A percentile compares a stretch with the other conserved stretches of the same genome.
These are phyloP conservation scores for Drosophila tropicalis DNA, from an alignment of 1,140 invertebrate genomes.

Conservation along the genomic window DNA sequence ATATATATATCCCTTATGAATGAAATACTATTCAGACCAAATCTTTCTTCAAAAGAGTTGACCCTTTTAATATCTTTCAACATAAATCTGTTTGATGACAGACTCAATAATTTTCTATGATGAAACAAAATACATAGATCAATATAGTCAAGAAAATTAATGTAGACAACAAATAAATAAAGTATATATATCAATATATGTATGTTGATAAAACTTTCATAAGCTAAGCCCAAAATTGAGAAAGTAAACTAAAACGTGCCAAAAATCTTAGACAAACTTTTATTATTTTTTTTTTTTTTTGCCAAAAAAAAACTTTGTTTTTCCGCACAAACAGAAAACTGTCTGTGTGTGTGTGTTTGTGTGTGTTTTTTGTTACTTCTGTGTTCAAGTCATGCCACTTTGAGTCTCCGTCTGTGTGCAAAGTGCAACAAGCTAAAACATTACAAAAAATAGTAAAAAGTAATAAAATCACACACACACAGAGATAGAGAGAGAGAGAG, in stretches of 20 bases:
- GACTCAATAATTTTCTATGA: no score
- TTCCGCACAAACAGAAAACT: neutral
- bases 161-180: neutral
- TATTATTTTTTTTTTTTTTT: neutral
- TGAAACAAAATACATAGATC: no score
- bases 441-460: slow-evolving; percentile 11
- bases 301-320: slow-evolving; percentile 4
- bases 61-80: no score
- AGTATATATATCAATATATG: neutral
- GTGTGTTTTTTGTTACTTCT: neutral
- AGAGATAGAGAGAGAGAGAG: slow-evolving; percentile 16
- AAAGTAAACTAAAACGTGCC: slow-evolving; percentile 7
- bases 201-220: neutral
- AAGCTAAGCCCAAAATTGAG: neutral
- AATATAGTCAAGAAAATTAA: neutral
- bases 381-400: slow-evolving; percentile 2
- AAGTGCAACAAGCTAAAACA: slow-evolving; percentile 7
- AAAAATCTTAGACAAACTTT: slow-evolving; percentile 12
- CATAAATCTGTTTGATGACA: no score
- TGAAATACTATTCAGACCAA: no score
- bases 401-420: neutral
- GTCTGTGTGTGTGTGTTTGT: neutral
- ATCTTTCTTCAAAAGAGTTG: no score
- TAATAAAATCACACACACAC: neutral
- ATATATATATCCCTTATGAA: no score